A percentile compares a stretch with the other conserved stretches of the same genome.
These are phyloP conservation scores for Ascaphus truei DNA, from an alignment of 2,113 vertebrate species.

Conservation along the genomic window DNA sequence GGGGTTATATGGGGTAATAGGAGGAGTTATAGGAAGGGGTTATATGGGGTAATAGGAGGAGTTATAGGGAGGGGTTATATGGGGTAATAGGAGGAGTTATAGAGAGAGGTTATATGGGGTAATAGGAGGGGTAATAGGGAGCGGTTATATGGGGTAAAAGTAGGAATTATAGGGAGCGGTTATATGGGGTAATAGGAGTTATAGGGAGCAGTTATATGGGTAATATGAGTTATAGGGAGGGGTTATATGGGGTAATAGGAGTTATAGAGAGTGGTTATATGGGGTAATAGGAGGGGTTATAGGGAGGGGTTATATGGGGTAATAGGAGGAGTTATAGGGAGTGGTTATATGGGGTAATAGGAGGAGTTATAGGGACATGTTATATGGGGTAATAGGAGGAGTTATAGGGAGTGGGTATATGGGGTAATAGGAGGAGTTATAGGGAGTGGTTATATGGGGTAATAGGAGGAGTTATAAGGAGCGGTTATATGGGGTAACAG, in stretches of 20 bases:
- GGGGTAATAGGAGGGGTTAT: too few relatives aligned
- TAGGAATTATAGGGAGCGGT: not conserved
- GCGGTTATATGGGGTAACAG: not conserved
- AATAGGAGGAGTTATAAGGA: not conserved
- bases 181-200: not conserved
- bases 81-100: not conserved
- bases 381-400: not conserved
- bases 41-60: not conserved
- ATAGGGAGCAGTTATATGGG: not conserved
- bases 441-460: not conserved
- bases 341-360: not conserved
- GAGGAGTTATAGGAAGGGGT: not conserved
- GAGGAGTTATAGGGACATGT: not conserved
- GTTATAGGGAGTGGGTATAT: too few relatives aligned
- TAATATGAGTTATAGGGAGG: not conserved
- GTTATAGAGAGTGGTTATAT: too few relatives aligned
- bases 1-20: too few relatives aligned
- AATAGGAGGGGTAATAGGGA: not conserved
- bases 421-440: too few relatives aligned
- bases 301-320: not conserved
- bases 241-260: not conserved
- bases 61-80: not conserved
- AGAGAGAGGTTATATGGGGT: not conserved
- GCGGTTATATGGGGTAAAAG: too few relatives aligned
- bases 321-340: not conserved